phyloP scores from a whole-genome alignment of 2,888 invertebrate genomes.

The Xanthia togata region DNA sequence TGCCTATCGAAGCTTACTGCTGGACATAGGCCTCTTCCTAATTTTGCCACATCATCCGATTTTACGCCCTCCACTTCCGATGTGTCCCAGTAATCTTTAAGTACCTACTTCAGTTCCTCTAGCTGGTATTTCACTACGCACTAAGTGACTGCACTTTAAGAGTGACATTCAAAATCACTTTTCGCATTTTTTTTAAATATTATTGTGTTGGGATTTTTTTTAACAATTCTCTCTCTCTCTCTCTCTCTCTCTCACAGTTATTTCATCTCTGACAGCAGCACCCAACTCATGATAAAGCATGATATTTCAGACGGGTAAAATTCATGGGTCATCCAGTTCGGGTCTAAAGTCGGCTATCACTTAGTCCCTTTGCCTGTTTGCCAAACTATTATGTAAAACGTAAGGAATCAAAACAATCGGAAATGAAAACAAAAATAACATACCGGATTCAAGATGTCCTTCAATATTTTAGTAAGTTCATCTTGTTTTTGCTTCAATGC shows the following conservation, averaged over 20 bases:
- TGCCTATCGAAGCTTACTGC: not conserved
- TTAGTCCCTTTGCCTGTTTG: not conserved
- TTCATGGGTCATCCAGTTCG: too few relatives aligned
- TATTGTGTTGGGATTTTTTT: too few relatives aligned
- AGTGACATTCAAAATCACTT: not conserved
- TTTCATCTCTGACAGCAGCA: too few relatives aligned
- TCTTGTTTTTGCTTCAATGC: slow-evolving; percentile 21
- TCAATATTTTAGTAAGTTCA: slow-evolving; percentile 9
- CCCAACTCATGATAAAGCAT: not conserved
- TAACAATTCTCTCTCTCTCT: too few relatives aligned
- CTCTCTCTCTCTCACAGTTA: too few relatives aligned
- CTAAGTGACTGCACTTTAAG: too few relatives aligned
- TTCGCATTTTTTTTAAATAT: not conserved
- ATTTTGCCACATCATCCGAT: not conserved
- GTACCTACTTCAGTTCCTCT: not conserved
- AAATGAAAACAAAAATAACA: not conserved
- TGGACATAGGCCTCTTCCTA: not conserved
- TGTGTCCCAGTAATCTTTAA: not conserved
- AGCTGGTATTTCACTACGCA: not conserved
- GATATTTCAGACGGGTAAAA: not conserved
- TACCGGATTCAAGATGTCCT: slow-evolving; percentile 24
- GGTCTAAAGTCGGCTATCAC: not conserved
- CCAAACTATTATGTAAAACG: not conserved
- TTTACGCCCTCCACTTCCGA: not conserved
- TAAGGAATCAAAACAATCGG: not conserved